Evolutionary conservation across 2,888 invertebrate species (phyloP).

Genomic region (Scrobipalpa atriplicella): DNA sequence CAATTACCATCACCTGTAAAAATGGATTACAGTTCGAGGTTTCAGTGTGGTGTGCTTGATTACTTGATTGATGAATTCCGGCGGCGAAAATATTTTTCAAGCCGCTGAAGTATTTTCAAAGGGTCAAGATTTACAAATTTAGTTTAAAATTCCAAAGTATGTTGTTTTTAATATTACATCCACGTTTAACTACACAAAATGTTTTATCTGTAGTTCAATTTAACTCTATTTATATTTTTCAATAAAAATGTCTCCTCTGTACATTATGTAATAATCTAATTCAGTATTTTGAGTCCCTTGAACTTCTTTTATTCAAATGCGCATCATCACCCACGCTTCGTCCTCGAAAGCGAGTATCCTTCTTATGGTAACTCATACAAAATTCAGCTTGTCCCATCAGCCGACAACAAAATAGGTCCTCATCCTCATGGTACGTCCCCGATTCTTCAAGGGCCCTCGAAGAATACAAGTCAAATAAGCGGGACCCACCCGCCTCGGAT

Average conservation of each 20-base stretch:
- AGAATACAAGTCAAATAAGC: constrained; percentile 53
- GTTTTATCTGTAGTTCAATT: too few species aligned
- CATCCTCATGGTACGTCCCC: constrained; percentile 27
- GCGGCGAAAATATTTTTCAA: neutral
- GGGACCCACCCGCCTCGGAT: constrained; percentile 45
- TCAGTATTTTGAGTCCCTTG: neutral
- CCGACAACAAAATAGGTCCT: constrained; percentile 6
- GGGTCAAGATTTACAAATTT: too few species aligned
- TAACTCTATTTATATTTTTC: too few species aligned
- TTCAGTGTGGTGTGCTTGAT: neutral
- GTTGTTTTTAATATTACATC: too few species aligned
- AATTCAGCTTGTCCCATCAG: neutral
- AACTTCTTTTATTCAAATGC: neutral
- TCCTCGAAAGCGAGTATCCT: neutral
- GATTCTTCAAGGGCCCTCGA: constrained; percentile 51
- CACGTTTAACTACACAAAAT: too few species aligned
- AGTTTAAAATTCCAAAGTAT: too few species aligned
- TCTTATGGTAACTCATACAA: neutral
- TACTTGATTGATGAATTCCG: neutral
- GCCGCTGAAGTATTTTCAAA: neutral
- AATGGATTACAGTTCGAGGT: neutral
- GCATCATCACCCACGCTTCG: neutral
- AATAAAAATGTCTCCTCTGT: too few species aligned
- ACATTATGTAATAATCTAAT: too few species aligned
- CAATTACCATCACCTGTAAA: constrained; percentile 24